Base-by-base conservation (phyloP, 2,888 invertebrate species). In the Julus scanicus region DNA sequence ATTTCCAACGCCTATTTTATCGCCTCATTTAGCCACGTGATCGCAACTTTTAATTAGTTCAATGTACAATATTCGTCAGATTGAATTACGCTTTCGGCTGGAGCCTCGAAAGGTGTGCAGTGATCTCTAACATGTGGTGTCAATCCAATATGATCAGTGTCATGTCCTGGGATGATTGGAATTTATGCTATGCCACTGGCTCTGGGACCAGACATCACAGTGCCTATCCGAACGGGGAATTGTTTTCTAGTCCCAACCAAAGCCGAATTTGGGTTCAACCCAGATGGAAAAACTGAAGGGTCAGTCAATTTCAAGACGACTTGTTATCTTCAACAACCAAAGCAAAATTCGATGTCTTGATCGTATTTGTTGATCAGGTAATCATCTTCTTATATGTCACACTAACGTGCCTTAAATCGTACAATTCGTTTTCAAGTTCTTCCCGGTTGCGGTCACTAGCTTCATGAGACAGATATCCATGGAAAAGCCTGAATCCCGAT, bases 1-100 rank as follows among this genome's bases (percentile, higher is more conserved):
- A 71, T 71, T 71, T n/a, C 71, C 71, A 71, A 29, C 71, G 71
- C 29, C 71, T 71, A 71, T 71, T 71, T 71, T 29, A 29, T 9
- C 29, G 29, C 71, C 71, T 8, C 71, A 11, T 29, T 3, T 0
- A 29, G 71, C 11, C 2, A 44, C 44, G 29, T 29, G 71, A 11
- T 29, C 11, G 71, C 29, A 71, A 29, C 6, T 29, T 29, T n/a
- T n/a, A 17, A 17, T 15, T 17, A 13, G 9, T 11, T 29, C 29
- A 29, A 29, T 29, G 11, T 29, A n/a, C 15, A 71, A 29, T n/a
- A 20, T 29, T 11, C 8, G 71, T 11, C n/a, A 63, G 20, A 63
- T 63, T 63, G n/a, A 63, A 63, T 63, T n/a, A 63, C 29, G 71
- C 29, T 29, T 71, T 71, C 6, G 29, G 71, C 9, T 71, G 71